phyloP scores from a whole-genome alignment of 1,140 invertebrate genomes.

The Hestina assimilis region DNA sequence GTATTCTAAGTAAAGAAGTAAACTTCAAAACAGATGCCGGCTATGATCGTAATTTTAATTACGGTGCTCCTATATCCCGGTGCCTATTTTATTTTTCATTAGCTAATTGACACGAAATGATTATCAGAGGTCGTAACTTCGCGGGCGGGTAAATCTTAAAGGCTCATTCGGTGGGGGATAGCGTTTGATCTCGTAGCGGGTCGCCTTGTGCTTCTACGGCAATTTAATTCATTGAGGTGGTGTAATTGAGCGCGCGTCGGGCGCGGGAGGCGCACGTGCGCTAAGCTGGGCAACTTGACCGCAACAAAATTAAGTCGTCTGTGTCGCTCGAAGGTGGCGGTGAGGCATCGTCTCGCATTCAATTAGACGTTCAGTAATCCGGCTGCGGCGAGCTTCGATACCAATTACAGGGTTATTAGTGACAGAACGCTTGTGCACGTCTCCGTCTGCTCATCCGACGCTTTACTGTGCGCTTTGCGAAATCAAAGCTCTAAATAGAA shows the following conservation, averaged over 20 bases:
- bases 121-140: conserved; percentile 68
- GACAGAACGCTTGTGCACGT: conserved; percentile 52
- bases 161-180: conserved; percentile 43
- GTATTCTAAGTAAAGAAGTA: conserved; percentile 5
- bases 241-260: conserved; percentile 56
- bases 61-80: conserved; percentile 46
- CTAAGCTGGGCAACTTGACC: conserved; percentile 65
- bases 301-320: conserved; percentile 63
- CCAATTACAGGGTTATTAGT: conserved; percentile 78
- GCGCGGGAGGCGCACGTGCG: conserved; percentile 50
- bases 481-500: conserved; percentile 11
- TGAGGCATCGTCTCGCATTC: conserved; percentile 69
- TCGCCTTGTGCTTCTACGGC: conserved; percentile 41
- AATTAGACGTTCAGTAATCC: conserved; percentile 78
- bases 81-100: conserved; percentile 75
- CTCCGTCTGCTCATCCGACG: conserved; percentile 22
- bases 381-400: conserved; percentile 73
- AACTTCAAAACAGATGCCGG: conserved; percentile 62
- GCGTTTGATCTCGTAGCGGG: conserved; percentile 62
- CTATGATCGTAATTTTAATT: conserved; percentile 72
- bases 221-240: conserved; percentile 67
- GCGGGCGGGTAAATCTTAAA: conserved; percentile 49
- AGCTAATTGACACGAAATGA: conserved; percentile 76
- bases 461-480: conserved; percentile 27
- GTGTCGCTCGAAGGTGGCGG: conserved; percentile 45